These are phyloP conservation scores for Sceloporus undulatus DNA, from an alignment of 2,113 vertebrate genomes.

Conservation along the genomic window DNA sequence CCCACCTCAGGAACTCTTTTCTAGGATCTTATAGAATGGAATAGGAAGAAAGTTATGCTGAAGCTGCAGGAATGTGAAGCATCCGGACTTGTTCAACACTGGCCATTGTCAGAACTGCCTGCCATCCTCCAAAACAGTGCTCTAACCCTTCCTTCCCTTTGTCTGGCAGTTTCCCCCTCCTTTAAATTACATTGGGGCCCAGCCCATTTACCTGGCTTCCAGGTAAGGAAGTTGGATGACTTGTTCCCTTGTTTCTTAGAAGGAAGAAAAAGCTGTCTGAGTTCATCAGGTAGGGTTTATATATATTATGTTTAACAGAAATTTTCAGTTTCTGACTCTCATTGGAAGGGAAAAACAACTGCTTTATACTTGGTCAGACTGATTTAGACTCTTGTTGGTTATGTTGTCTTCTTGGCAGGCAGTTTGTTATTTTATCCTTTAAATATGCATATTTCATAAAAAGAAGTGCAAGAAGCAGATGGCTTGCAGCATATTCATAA, in stretches of 20 bases:
- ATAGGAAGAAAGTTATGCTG: not conserved
- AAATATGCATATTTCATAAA: constrained; percentile 13
- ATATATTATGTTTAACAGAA: not conserved
- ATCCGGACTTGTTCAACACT: not conserved
- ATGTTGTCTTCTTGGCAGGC: not conserved
- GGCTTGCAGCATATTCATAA: not conserved
- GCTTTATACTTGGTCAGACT: constrained; percentile 4
- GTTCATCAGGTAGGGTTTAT: not conserved
- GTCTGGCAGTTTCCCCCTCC: constrained; percentile 17
- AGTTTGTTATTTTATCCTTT: not conserved
- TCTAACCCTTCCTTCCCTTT: constrained; percentile 13
- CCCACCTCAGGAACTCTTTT: not conserved
- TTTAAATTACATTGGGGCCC: constrained; percentile 34
- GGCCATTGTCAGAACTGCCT: not conserved
- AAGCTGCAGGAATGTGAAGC: not conserved
- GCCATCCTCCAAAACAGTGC: not conserved
- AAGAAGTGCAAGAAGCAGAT: constrained; percentile 1
- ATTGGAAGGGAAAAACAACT: not conserved
- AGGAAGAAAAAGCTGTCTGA: not conserved
- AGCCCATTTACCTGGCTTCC: constrained; percentile 59
- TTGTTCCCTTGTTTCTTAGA: constrained; percentile 62
- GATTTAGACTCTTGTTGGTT: not conserved
- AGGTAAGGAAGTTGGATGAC: constrained; percentile 30
- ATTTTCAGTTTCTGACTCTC: not conserved
- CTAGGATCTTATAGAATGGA: not conserved